Conservation (phyloP, 2,888 invertebrate species). For the Euzetes globulus region DNA sequence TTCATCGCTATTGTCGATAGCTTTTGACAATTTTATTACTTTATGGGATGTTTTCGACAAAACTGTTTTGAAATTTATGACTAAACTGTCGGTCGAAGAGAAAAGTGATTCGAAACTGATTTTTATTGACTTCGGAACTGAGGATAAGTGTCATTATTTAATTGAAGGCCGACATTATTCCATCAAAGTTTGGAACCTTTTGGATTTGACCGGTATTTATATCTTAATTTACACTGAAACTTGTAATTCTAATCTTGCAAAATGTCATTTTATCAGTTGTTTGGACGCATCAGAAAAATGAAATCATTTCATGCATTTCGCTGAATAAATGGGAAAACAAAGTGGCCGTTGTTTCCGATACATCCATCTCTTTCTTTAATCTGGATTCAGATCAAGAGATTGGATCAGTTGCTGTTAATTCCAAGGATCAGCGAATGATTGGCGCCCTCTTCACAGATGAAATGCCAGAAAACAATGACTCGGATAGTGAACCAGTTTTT, state of each 20-base stretch:
- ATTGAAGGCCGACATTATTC: conserved; percentile 22
- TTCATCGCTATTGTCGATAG: conserved; percentile 65
- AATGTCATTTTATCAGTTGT: not conserved
- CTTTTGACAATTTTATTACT: conserved; percentile 60
- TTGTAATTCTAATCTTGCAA: not conserved
- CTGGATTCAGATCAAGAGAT: not conserved
- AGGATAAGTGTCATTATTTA: conserved; percentile 18
- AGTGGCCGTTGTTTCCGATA: not conserved
- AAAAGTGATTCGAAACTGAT: conserved; percentile 4
- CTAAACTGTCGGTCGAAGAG: not conserved
- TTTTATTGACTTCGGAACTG: conserved; percentile 1
- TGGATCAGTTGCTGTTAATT: not conserved
- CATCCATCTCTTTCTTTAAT: not conserved
- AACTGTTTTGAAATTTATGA: not conserved
- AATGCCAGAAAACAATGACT: not conserved
- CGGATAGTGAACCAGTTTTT: not conserved
- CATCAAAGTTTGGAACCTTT: conserved; percentile 24
- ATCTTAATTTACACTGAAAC: not conserved
- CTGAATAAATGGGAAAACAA: conserved; percentile 23
- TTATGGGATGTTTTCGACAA: conserved; percentile 56
- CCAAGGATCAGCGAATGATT: conserved; percentile 4
- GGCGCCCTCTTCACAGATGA: conserved; percentile 14
- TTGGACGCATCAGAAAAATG: not conserved
- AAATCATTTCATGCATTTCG: not conserved
- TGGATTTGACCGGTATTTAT: not conserved